These are phyloP conservation scores for Plotosus lineatus DNA, from an alignment of 2,113 vertebrate genomes.

Conservation along the genomic window DNA sequence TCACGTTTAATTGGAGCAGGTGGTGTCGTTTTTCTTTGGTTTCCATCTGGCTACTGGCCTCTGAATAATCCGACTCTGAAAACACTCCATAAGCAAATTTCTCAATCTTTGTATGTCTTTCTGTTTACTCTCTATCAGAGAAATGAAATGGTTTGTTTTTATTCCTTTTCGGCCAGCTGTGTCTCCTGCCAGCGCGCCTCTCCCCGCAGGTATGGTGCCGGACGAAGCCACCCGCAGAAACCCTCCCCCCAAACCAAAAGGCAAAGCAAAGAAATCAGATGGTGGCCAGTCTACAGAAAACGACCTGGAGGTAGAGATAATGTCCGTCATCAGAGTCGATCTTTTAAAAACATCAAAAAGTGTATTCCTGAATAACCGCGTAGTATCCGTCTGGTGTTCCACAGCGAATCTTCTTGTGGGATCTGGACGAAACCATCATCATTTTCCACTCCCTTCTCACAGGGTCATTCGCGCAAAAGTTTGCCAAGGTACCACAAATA, in stretches of 20 bases:
- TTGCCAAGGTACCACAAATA: constrained; percentile 84
- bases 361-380: neutral
- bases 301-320: constrained; percentile 84
- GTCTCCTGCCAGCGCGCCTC: constrained; percentile 62
- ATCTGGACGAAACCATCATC: constrained; percentile 98
- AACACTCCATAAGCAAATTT: too few relatives aligned
- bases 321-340: neutral
- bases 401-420: constrained; percentile 95
- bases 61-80: too few relatives aligned
- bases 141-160: too few relatives aligned
- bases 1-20: too few relatives aligned
- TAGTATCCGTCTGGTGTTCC: constrained; percentile 36
- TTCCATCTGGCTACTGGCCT: too few relatives aligned
- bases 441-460: constrained; percentile 99
- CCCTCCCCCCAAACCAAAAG: constrained; percentile 85
- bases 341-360: neutral
- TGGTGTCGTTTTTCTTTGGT: too few relatives aligned
- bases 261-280: constrained; percentile 88
- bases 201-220: constrained; percentile 59
- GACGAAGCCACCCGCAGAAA: constrained; percentile 88
- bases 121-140: neutral
- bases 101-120: neutral
- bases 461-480: constrained; percentile 94
- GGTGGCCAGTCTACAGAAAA: constrained; percentile 79
- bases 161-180: constrained; percentile 57